Evolutionary conservation across 1,140 invertebrate species (phyloP).

Genomic region (Drosophila auraria): DNA sequence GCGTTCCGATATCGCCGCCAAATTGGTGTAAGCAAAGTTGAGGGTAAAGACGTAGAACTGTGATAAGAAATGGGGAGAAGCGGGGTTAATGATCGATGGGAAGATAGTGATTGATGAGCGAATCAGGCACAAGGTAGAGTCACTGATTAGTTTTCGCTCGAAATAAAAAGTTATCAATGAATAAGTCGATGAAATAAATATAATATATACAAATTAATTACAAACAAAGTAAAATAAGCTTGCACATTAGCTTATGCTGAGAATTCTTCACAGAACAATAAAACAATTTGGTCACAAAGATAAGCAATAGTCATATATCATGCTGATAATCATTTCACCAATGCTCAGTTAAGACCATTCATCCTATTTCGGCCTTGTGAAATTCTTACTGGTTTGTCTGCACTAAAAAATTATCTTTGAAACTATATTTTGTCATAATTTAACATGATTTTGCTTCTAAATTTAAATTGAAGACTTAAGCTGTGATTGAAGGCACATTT

Average conservation of each 20-base stretch:
- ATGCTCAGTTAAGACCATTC: neutral
- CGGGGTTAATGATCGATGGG: conserved; percentile 45
- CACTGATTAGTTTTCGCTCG: conserved; percentile 1
- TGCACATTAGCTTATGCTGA: neutral
- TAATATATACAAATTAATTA: neutral
- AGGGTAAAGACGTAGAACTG: conserved; percentile 92
- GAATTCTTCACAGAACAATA: neutral
- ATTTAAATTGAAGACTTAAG: neutral
- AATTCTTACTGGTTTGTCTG: neutral
- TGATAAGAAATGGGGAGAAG: conserved; percentile 22
- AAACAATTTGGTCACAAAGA: conserved; percentile 14
- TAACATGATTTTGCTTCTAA: neutral
- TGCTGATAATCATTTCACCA: conserved; percentile 11
- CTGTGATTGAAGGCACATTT: neutral
- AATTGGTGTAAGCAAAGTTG: conserved; percentile 90
- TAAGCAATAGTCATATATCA: conserved; percentile 8
- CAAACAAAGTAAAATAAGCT: neutral
- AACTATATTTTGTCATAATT: neutral
- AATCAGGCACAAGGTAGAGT: neutral
- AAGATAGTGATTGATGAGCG: conserved; percentile 33
- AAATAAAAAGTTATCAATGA: neutral
- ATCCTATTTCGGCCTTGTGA: neutral
- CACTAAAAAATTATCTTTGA: neutral
- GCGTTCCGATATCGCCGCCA: conserved; percentile 89
- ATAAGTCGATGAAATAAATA: neutral